A percentile compares a stretch with the other conserved stretches of the same genome.
Conservation (phyloP, 2,888 invertebrate genomes). For the Uloborus plumipes region DNA sequence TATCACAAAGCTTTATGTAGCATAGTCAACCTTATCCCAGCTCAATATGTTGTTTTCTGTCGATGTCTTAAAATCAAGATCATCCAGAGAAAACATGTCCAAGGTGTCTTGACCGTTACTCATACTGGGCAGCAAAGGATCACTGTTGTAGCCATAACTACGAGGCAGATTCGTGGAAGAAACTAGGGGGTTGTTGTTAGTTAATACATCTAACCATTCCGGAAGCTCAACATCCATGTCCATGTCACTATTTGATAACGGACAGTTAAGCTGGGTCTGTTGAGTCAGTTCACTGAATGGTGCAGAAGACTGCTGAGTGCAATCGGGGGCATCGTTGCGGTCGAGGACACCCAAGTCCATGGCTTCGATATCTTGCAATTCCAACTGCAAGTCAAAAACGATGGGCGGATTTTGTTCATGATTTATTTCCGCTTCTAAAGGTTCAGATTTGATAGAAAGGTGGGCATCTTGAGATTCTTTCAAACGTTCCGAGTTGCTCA, state of each 20-base stretch:
- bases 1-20: conserved; percentile 24
- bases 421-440: background rate
- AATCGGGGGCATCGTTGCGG: conserved; percentile 16
- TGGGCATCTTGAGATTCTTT: background rate
- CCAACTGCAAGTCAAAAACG: conserved; percentile 78
- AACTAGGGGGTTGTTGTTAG: conserved; percentile 26
- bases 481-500: background rate
- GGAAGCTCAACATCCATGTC: conserved; percentile 55
- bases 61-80: conserved; percentile 60
- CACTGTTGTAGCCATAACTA: conserved; percentile 32
- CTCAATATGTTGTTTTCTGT: conserved; percentile 39
- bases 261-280: background rate
- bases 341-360: conserved; percentile 73
- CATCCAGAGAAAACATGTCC: conserved; percentile 60
- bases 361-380: conserved; percentile 75
- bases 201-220: conserved; percentile 54
- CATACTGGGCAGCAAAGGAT: conserved; percentile 54
- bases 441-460: background rate
- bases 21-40: conserved; percentile 60
- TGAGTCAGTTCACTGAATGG: background rate
- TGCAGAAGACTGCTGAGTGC: conserved; percentile 1
- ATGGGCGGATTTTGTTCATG: conserved; percentile 69
- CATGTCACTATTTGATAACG: conserved; percentile 26
- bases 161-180: conserved; percentile 19
- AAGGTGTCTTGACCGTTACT: conserved; percentile 48